Conservation (phyloP, 2,797 vertebrate genomes). For the Anolis apletophallus region DNA sequence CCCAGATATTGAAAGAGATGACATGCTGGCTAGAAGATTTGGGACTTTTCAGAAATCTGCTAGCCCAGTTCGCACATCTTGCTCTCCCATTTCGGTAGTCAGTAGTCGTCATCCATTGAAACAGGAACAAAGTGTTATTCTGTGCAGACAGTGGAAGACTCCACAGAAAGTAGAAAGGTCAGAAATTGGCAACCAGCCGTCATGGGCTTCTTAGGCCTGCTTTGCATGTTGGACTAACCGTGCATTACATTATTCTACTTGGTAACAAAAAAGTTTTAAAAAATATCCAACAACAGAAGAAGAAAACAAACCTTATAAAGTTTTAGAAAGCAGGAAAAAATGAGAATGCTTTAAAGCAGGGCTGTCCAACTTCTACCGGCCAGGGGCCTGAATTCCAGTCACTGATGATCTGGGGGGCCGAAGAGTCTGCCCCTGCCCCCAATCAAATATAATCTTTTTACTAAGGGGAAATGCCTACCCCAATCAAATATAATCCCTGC, state of each 20-base stretch:
- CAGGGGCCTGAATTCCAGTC: too few relatives aligned
- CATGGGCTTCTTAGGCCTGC: slow-evolving; percentile 66
- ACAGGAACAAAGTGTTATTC: slow-evolving; percentile 34
- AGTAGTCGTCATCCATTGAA: slow-evolving; percentile 42
- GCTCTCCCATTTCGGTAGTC: slow-evolving; percentile 75
- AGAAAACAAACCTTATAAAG: background rate
- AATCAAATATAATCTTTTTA: too few relatives aligned
- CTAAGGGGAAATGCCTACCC: too few relatives aligned
- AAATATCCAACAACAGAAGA: background rate
- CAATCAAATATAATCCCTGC: too few relatives aligned
- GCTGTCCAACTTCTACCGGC: too few relatives aligned
- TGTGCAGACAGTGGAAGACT: slow-evolving; percentile 43
- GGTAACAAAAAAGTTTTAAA: background rate
- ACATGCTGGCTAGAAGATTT: slow-evolving; percentile 87
- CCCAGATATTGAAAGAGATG: slow-evolving; percentile 85
- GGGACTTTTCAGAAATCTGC: slow-evolving; percentile 79
- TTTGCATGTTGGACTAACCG: slow-evolving; percentile 53
- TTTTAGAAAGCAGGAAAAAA: background rate
- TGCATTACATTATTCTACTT: slow-evolving; percentile 18
- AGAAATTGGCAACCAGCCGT: slow-evolving; percentile 53
- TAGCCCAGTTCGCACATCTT: slow-evolving; percentile 69
- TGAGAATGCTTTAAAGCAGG: background rate
- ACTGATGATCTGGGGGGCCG: too few relatives aligned
- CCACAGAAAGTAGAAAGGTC: slow-evolving; percentile 46
- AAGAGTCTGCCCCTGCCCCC: too few relatives aligned